Evolutionary conservation across 2,113 vertebrate genomes (phyloP), one percentile per base, ranked within the genome.

Genomic region (Labrus mixtus): DNA sequence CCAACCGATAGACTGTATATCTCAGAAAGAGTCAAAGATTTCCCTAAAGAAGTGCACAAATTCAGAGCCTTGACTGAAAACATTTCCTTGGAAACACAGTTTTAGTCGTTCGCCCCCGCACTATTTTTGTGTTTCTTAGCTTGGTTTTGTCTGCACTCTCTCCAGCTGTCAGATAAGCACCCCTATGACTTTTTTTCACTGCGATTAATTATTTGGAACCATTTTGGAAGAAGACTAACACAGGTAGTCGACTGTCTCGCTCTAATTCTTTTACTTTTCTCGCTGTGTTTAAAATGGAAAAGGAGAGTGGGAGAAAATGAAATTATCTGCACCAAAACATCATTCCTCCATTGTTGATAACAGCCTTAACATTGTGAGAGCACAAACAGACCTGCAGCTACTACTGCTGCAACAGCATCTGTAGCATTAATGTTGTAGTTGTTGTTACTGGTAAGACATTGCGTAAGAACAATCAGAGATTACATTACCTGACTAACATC

Each of bases 281-380:
- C 41, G 58, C 48, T 69, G 36, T 57, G 39, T 71, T 75, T 83
- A 67, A 84, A 81, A 84, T 39, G 48, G 64, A 61, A 68, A 46
- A 59, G 25, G n/a, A 75, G 81, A 87, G 70, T 68, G 60, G 67
- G 51, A 78, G 78, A 79, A 57, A 89, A 84, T 76, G 50, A 82
- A 81, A 68, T 63, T 76, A 90, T 79, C 73, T 81, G 71, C 62
- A 53, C 37, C n/a, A 23, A 76, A 74, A 77, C 77, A 76, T 79
- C n/a, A 66, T 62, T 66, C 63, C 67, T 58, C 62, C 37, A 53
- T 57, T 72, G 80, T 70, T 72, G 60, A 70, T 68, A 62, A 69
- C 73, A 53, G 36, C 23, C 50, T 39, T 53, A 51, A 73, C 63
- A 64, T 41, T 59, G 37, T 43, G 17, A 29, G 45, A 65, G 53